phyloP scores from a whole-genome alignment of 2,888 invertebrate genomes.

The Pyrgus malvae region DNA sequence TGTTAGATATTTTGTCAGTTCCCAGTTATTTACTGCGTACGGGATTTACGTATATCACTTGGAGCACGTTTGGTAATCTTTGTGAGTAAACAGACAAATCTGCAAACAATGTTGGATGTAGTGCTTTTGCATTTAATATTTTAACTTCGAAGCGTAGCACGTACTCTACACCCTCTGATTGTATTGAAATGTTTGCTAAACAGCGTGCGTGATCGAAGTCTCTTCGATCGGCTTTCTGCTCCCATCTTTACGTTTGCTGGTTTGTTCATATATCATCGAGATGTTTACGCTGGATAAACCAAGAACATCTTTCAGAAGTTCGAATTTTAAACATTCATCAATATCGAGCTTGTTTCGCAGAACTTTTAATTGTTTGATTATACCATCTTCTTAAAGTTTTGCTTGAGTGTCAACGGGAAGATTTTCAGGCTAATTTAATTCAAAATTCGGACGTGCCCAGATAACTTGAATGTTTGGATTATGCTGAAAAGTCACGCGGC shows the following conservation, averaged over 20 bases:
- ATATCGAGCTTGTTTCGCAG: neutral
- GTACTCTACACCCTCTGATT: slow-evolving; percentile 41
- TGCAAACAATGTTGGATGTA: slow-evolving; percentile 32
- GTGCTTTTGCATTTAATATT: slow-evolving; percentile 43
- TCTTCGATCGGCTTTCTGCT: slow-evolving; percentile 40
- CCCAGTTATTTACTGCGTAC: slow-evolving; percentile 12
- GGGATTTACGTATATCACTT: slow-evolving; percentile 27
- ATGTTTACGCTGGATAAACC: slow-evolving; percentile 22
- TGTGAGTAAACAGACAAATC: slow-evolving; percentile 35
- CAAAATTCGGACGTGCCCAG: slow-evolving; percentile 29
- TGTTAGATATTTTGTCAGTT: slow-evolving; percentile 14
- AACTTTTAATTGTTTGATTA: slow-evolving; percentile 9
- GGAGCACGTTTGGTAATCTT: slow-evolving; percentile 30
- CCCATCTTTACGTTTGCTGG: slow-evolving; percentile 27
- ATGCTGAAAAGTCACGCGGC: slow-evolving; percentile 62
- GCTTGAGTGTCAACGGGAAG: neutral
- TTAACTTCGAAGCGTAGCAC: slow-evolving; percentile 41
- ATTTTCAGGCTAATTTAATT: slow-evolving; percentile 23
- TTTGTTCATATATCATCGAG: slow-evolving; percentile 18
- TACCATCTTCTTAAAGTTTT: neutral
- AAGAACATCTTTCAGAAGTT: neutral
- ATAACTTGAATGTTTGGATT: slow-evolving; percentile 45
- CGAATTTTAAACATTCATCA: neutral
- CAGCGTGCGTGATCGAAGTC: slow-evolving; percentile 53
- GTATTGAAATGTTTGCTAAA: slow-evolving; percentile 47